Evolutionary conservation across 2,888 invertebrate genomes (phyloP).

Genomic region (Molanna angustata): DNA sequence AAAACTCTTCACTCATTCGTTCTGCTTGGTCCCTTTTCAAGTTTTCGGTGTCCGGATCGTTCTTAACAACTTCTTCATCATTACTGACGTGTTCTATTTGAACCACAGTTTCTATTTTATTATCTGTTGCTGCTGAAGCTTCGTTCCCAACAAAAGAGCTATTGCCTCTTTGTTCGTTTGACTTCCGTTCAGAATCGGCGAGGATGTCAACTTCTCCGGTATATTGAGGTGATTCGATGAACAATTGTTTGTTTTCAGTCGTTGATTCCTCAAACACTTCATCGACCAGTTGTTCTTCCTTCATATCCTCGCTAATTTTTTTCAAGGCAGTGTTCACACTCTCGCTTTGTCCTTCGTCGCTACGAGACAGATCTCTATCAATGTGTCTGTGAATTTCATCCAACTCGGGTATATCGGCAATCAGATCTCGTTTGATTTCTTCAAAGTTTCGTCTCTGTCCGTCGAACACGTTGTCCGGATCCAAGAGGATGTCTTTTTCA

Average conservation of each 20-base stretch:
- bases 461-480: conserved; percentile 23
- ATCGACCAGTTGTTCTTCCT: conserved; percentile 41
- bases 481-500: conserved; percentile 15
- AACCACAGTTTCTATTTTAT: neutral
- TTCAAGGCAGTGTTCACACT: conserved; percentile 54
- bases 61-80: neutral
- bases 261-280: conserved; percentile 40
- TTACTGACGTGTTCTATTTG: neutral
- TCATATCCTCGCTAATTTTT: conserved; percentile 45
- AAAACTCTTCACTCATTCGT: neutral
- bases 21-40: neutral
- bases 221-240: conserved; percentile 2
- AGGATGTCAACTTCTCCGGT: neutral
- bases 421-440: conserved; percentile 51
- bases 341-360: conserved; percentile 49
- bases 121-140: conserved; percentile 12
- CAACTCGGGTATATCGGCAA: conserved; percentile 53
- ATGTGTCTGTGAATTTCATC: conserved; percentile 42
- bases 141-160: neutral
- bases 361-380: conserved; percentile 20
- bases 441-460: conserved; percentile 42
- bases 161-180: neutral
- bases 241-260: neutral
- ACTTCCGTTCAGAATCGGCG: conserved; percentile 1
- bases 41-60: neutral